phyloP scores from a whole-genome alignment of 2,113 vertebrate species.

The Nestor notabilis region DNA sequence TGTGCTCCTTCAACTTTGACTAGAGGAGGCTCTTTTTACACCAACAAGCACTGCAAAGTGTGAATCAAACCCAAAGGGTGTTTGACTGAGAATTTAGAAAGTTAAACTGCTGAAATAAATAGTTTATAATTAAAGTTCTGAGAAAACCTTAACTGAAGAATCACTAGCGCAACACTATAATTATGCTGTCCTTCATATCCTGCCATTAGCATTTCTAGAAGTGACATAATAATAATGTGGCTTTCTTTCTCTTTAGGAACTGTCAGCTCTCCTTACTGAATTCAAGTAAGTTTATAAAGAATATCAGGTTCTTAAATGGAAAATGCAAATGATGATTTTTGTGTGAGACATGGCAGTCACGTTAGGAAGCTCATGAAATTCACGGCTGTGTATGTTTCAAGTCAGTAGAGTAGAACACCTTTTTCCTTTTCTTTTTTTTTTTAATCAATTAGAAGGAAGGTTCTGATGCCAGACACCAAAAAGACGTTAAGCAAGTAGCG shows the following conservation, averaged over 20 bases:
- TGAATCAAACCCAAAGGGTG: not conserved
- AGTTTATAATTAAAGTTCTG: constrained; percentile 58
- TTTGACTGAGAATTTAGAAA: constrained; percentile 38
- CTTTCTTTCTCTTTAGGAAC: constrained; percentile 39
- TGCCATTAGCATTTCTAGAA: constrained; percentile 66
- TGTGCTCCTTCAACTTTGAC: not conserved
- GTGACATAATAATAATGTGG: constrained; percentile 48
- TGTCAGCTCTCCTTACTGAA: constrained; percentile 46
- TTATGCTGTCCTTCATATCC: constrained; percentile 56
- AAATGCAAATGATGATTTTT: constrained; percentile 43
- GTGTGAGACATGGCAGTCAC: not conserved
- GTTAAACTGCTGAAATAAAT: constrained; percentile 53
- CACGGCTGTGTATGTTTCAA: not conserved
- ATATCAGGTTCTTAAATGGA: constrained; percentile 49
- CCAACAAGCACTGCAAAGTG: not conserved
- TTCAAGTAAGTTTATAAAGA: constrained; percentile 46
- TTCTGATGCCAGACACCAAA: not conserved
- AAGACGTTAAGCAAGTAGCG: not conserved
- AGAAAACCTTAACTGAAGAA: constrained; percentile 52
- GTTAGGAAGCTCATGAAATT: not conserved
- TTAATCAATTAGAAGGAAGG: not conserved
- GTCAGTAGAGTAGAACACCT: not conserved
- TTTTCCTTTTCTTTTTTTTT: not conserved
- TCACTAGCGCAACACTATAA: constrained; percentile 43
- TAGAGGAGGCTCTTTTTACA: not conserved